Base-by-base conservation (phyloP, 2,113 vertebrate genomes). In the Misgurnus anguillicaudatus region DNA sequence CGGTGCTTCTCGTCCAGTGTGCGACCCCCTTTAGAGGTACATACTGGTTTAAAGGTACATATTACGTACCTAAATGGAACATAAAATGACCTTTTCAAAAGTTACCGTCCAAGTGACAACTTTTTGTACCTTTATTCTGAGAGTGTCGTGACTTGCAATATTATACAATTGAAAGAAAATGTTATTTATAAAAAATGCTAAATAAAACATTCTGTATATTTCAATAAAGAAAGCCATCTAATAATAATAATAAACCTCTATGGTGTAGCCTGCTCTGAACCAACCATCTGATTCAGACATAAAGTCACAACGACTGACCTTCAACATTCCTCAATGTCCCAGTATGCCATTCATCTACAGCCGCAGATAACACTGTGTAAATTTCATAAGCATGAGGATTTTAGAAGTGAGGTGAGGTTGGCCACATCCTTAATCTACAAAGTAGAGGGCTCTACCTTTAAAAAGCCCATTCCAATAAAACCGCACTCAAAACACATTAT, bases 321-420 rank as follows among this genome's bases (percentile, higher is more conserved):
- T 90, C 88, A 88, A 89, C 90, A 92, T 93, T 93, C 90, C 89
- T 91, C 67, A 92, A 91, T 91, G 92, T 89, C 93, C 90, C 84
- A 92, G 89, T 94, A 92, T 95, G 94, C 94, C 94, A 94, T 95
- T 95, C 94, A 94, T 93, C 93, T 92, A 89, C 90, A 87, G 92
- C 89, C 90, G 87, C 91, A 93, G 94, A 94, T 94, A 94, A 91
- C 91, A 87, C 91, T 91, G 90, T 91, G 91, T 90, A 94, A 94
- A 93, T 91, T 93, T 94, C 93, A 93, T 92, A 91, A 93, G 91
- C 91, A 91, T 93, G 93, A 94, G 92, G 93, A 93, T 93, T 94
- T 93, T 93, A 89, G 87, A 91, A 94, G 88, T 89, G 91, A 90
- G 90, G 93, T 93, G 90, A 92, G 89, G 93, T 87, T 89, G 89